These are phyloP conservation scores for Furcula furcula DNA, from an alignment of 2,888 invertebrate species.

Conservation along the genomic window DNA sequence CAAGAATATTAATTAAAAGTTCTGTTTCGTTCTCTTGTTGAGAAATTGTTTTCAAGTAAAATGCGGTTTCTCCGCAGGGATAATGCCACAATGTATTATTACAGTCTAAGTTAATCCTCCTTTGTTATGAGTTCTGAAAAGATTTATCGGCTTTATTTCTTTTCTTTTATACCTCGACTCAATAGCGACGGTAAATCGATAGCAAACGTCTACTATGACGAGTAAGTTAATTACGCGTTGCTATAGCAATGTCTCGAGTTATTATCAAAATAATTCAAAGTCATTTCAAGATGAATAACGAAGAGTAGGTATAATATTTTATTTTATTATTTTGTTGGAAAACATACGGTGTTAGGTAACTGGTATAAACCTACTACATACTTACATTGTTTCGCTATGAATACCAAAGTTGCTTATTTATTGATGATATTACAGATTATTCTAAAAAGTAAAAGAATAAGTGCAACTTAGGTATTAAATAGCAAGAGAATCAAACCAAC, in stretches of 20 bases:
- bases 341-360: no score
- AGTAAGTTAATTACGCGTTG: constrained; percentile 9
- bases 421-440: no score
- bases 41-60: constrained; percentile 45
- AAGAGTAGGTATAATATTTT: no score
- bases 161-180: constrained; percentile 42
- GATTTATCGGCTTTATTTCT: constrained; percentile 54
- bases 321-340: no score
- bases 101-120: constrained; percentile 57
- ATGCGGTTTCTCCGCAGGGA: constrained; percentile 39
- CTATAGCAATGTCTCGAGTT: neutral
- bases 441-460: no score
- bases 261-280: neutral
- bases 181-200: constrained; percentile 39
- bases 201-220: constrained; percentile 21
- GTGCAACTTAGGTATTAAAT: no score
- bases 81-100: constrained; percentile 59
- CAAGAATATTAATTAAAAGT: constrained; percentile 42
- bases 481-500: no score
- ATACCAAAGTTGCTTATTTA: no score
- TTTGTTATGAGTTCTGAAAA: constrained; percentile 62
- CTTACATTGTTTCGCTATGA: no score
- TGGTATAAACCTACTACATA: no score
- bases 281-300: no score
- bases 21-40: constrained; percentile 27